phyloP scores from a whole-genome alignment of 2,888 invertebrate genomes.

The Sphaeridia pumilis region DNA sequence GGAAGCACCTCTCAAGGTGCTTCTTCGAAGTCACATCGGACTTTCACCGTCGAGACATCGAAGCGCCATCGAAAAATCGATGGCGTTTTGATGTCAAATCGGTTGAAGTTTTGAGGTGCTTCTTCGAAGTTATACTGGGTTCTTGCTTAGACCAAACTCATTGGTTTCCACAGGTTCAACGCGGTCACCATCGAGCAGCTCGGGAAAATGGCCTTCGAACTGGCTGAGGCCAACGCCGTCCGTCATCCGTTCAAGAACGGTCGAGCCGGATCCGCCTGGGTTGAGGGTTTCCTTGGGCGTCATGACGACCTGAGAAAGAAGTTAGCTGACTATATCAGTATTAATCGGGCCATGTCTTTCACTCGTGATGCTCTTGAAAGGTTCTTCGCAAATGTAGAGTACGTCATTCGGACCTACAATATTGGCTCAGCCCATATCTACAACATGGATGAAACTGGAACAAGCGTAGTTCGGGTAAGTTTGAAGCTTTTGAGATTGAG shows the following conservation, averaged over 20 bases:
- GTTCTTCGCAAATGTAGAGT: slow-evolving; percentile 6
- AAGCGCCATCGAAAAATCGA: too few species aligned
- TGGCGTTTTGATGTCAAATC: too few species aligned
- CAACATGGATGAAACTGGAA: slow-evolving; percentile 19
- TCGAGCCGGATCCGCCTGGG: background rate
- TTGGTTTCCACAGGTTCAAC: background rate
- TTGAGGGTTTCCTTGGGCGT: slow-evolving; percentile 1
- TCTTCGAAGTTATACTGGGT: too few species aligned
- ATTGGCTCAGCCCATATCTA: background rate
- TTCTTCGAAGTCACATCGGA: too few species aligned
- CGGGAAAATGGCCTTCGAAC: background rate
- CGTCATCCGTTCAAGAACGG: background rate
- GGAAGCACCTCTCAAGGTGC: too few species aligned
- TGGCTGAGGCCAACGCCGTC: background rate
- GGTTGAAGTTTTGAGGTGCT: too few species aligned
- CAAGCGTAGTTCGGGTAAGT: slow-evolving; percentile 7
- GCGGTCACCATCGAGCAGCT: background rate
- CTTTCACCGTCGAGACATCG: too few species aligned
- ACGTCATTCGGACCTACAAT: background rate
- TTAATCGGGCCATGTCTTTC: slow-evolving; percentile 1
- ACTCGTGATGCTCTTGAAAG: background rate
- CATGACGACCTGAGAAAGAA: background rate
- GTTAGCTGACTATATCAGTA: slow-evolving; percentile 3
- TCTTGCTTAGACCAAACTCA: too few species aligned
- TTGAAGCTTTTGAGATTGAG: background rate